phyloP scores from a whole-genome alignment of 2,888 invertebrate species.

The Coremacera marginata region DNA sequence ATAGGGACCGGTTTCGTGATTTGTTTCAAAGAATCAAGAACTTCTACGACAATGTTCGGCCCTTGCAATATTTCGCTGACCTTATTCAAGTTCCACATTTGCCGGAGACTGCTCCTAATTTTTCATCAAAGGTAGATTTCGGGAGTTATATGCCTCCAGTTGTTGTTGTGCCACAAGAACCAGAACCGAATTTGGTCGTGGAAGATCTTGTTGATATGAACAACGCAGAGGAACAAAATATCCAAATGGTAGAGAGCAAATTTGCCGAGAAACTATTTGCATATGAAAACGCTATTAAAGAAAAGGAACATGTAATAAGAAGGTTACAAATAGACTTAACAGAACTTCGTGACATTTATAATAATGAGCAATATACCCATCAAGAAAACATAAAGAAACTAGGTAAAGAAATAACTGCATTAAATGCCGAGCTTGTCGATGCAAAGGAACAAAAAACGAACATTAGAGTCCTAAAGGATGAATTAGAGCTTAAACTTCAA shows the following conservation, averaged over 20 bases:
- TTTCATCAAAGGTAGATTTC: conserved; percentile 89
- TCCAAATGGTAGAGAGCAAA: background rate
- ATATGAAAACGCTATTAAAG: conserved; percentile 63
- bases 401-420: conserved; percentile 56
- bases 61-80: conserved; percentile 97
- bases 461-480: conserved; percentile 61
- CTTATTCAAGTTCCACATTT: conserved; percentile 92
- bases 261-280: conserved; percentile 11
- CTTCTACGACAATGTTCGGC: conserved; percentile 94
- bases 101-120: conserved; percentile 95
- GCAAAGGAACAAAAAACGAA: conserved; percentile 60
- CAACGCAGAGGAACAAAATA: conserved; percentile 47
- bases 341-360: conserved; percentile 42
- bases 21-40: conserved; percentile 89
- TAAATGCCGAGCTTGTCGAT: conserved; percentile 60
- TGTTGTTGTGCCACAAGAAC: conserved; percentile 79
- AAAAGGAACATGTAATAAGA: conserved; percentile 54
- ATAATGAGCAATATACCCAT: conserved; percentile 48
- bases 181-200: conserved; percentile 56
- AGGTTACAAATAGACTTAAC: conserved; percentile 53
- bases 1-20: conserved; percentile 88
- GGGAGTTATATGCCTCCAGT: conserved; percentile 95
- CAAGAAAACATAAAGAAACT: conserved; percentile 53
- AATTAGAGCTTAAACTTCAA: conserved; percentile 63
- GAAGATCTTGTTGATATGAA: conserved; percentile 66